Percentiles rank a stretch among this genome's conserved stretches.
Evolutionary conservation across 2,888 invertebrate species (phyloP).

Genomic region (Eupithecia pulchellata): DNA sequence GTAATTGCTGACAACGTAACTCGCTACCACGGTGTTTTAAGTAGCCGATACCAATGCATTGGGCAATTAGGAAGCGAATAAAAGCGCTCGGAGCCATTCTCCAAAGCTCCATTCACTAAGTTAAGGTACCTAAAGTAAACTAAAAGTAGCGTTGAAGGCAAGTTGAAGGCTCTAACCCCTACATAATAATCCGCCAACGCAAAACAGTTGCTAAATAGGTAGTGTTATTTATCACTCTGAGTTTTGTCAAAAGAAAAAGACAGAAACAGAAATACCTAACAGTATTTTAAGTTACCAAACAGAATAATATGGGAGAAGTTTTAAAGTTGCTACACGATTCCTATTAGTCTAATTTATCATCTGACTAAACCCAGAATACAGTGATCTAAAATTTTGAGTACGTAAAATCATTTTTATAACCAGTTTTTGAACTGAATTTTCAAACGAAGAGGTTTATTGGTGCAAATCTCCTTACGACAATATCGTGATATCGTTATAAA

Average conservation of each 20-base stretch:
- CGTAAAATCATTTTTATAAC: no score
- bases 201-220: no score
- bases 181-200: no score
- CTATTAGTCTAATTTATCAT: background rate
- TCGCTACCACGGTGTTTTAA: background rate
- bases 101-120: background rate
- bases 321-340: background rate
- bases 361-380: background rate
- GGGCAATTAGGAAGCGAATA: conserved; percentile 15
- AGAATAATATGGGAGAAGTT: no score
- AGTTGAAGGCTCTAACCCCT: background rate
- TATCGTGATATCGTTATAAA: no score
- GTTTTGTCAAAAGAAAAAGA: no score
- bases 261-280: no score
- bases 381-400: background rate
- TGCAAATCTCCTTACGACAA: background rate
- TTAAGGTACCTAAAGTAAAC: background rate
- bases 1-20: background rate
- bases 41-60: conserved; percentile 1
- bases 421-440: no score
- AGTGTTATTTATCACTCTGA: no score
- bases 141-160: background rate
- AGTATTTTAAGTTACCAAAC: no score
- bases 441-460: background rate
- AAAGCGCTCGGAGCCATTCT: conserved; percentile 5